Evolutionary conservation across 2,113 vertebrate species (phyloP).

Genomic region (Turnix velox): DNA sequence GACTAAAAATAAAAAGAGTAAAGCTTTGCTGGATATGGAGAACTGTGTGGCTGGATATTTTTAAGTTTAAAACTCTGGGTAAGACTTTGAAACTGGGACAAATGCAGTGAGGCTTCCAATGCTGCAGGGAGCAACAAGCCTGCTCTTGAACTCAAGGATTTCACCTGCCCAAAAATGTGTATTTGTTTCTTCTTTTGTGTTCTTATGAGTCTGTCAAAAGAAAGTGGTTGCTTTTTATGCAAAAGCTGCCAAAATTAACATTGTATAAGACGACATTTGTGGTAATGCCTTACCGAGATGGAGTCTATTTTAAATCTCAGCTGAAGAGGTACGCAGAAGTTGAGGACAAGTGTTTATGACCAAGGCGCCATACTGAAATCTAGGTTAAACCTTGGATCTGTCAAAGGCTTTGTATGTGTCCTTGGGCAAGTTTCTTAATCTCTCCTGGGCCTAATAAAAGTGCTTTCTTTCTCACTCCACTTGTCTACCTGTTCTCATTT

Average conservation of each 20-base stretch:
- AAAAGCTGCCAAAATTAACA: not conserved
- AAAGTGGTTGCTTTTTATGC: not conserved
- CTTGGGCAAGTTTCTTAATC: slow-evolving; percentile 13
- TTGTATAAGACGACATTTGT: not conserved
- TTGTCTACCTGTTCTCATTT: slow-evolving; percentile 35
- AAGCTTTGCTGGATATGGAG: not conserved
- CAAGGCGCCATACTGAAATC: not conserved
- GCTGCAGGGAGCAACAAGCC: not conserved
- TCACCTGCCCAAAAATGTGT: not conserved
- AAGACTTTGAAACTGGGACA: not conserved
- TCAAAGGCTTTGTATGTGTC: slow-evolving; percentile 8
- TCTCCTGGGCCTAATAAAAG: not conserved
- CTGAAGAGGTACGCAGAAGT: not conserved
- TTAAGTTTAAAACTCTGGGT: not conserved
- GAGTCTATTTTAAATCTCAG: not conserved
- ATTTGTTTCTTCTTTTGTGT: not conserved
- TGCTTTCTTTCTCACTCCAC: slow-evolving; percentile 16
- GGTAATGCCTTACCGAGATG: not conserved
- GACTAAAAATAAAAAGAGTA: not conserved
- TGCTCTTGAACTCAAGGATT: not conserved
- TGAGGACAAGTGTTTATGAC: not conserved
- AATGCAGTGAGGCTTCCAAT: not conserved
- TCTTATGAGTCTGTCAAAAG: not conserved
- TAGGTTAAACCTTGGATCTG: not conserved
- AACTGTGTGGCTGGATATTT: not conserved